These are phyloP conservation scores for Helleia helle DNA, from an alignment of 2,888 invertebrate species.

Conservation along the genomic window DNA sequence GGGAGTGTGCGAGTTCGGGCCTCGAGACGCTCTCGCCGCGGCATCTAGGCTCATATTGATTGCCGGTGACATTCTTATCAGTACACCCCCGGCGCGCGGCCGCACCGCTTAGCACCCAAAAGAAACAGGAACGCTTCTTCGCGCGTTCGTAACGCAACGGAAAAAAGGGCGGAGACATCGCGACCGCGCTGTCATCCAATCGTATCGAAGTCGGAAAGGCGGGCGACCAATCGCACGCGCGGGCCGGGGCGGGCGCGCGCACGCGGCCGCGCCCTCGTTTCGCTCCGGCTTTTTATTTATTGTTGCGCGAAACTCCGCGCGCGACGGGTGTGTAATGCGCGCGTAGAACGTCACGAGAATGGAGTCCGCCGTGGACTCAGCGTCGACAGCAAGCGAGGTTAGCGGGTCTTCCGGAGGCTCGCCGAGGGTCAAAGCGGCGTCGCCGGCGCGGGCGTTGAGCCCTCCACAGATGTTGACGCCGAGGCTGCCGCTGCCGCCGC, in stretches of 20 bases:
- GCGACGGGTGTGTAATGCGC: slow-evolving; percentile 76
- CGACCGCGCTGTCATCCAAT: slow-evolving; percentile 51
- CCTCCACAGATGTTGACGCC: slow-evolving; percentile 81
- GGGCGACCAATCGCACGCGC: slow-evolving; percentile 56
- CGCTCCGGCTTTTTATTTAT: slow-evolving; percentile 80
- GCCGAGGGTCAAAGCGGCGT: slow-evolving; percentile 64
- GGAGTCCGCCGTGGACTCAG: slow-evolving; percentile 76
- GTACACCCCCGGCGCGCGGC: slow-evolving; percentile 62
- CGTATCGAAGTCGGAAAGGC: slow-evolving; percentile 32
- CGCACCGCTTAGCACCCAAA: slow-evolving; percentile 70
- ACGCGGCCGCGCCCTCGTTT: slow-evolving; percentile 70
- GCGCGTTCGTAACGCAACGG: slow-evolving; percentile 63
- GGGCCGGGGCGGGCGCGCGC: slow-evolving; percentile 63
- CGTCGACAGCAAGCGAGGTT: slow-evolving; percentile 71
- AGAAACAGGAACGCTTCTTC: slow-evolving; percentile 76
- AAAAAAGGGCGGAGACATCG: slow-evolving; percentile 68
- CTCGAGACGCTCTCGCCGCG: slow-evolving; percentile 23
- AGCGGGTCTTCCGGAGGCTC: slow-evolving; percentile 69
- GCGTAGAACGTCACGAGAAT: slow-evolving; percentile 56
- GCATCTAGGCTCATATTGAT: slow-evolving; percentile 74
- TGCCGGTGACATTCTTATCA: slow-evolving; percentile 79
- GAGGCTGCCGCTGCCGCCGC: slow-evolving; percentile 87
- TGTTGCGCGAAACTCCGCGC: slow-evolving; percentile 80
- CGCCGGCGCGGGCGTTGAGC: slow-evolving; percentile 58
- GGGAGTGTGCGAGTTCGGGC: slow-evolving; percentile 11